These are phyloP conservation scores for Drosophila pseudoobscura DNA, from an alignment of 1,140 invertebrate genomes.

Conservation along the genomic window DNA sequence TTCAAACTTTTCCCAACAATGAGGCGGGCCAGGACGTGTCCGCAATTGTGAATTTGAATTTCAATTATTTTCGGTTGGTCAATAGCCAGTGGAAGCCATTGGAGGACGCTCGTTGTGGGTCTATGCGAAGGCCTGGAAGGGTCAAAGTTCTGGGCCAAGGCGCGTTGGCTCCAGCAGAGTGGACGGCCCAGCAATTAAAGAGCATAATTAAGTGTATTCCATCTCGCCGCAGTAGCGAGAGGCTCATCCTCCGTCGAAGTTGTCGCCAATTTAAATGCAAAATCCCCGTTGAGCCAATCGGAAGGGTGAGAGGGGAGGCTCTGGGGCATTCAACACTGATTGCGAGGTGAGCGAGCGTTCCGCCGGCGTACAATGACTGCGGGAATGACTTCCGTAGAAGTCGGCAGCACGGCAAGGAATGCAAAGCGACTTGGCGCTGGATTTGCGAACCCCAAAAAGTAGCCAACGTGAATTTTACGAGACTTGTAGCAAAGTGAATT, in stretches of 20 bases:
- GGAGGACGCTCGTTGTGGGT: too few relatives aligned
- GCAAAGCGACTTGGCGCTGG: constrained; percentile 49
- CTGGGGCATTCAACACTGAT: constrained; percentile 67
- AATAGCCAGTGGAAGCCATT: constrained; percentile 51
- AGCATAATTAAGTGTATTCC: constrained; percentile 68
- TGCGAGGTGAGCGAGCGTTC: constrained; percentile 30
- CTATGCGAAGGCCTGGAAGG: constrained; percentile 8
- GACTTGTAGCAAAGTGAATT: constrained; percentile 65
- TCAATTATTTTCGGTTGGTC: constrained; percentile 65
- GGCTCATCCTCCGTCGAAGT: constrained; percentile 23
- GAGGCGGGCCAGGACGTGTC: constrained; percentile 23
- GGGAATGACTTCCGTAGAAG: constrained; percentile 7
- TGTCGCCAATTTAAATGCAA: constrained; percentile 76
- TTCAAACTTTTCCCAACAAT: constrained; percentile 8
- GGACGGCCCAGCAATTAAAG: constrained; percentile 54
- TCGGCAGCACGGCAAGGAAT: constrained; percentile 48
- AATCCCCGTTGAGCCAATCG: constrained; percentile 57
- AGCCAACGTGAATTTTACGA: constrained; percentile 47
- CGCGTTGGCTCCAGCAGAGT: constrained; percentile 34
- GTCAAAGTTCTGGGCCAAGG: too few relatives aligned
- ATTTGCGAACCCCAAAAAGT: constrained; percentile 32
- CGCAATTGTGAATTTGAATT: constrained; percentile 63
- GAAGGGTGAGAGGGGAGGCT: constrained; percentile 49
- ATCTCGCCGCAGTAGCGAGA: constrained; percentile 24
- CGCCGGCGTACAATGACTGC: constrained; percentile 20